Percentiles rank a stretch among this genome's conserved stretches.
Evolutionary conservation across 2,797 vertebrate species (phyloP).

Genomic region (Pangasius krempfi): DNA sequence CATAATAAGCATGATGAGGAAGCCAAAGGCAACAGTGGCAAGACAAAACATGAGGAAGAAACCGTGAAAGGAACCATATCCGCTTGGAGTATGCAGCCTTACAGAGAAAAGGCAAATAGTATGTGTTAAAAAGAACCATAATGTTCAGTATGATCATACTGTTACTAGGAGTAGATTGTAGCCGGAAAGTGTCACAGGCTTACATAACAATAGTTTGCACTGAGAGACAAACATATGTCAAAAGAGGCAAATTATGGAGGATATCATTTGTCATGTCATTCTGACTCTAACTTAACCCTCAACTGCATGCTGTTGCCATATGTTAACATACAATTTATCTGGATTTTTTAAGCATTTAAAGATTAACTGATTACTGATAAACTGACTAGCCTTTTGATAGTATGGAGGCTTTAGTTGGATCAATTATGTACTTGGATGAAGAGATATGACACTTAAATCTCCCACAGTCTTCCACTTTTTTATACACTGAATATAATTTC

Average conservation of each 20-base stretch:
- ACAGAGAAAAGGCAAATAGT: not conserved
- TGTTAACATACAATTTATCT: not conserved
- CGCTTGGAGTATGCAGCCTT: not conserved
- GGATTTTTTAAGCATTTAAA: not conserved
- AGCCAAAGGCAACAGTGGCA: not conserved
- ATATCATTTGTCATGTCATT: constrained; percentile 5
- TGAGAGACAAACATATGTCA: not conserved
- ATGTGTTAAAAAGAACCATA: not conserved
- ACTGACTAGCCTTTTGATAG: not conserved
- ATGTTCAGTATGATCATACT: not conserved
- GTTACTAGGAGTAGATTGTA: not conserved
- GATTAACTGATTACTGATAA: not conserved
- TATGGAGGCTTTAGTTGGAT: not conserved
- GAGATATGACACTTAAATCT: not conserved
- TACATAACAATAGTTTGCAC: not conserved
- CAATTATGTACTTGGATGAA: not conserved
- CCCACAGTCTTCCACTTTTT: not conserved
- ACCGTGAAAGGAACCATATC: not conserved
- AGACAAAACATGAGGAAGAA: not conserved
- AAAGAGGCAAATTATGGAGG: constrained; percentile 3
- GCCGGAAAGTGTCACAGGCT: not conserved
- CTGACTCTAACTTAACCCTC: not conserved
- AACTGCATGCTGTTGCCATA: not conserved
- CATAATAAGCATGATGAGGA: not conserved
- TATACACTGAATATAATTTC: not conserved